These are phyloP conservation scores for Bradysia coprophila DNA, from an alignment of 1,140 invertebrate genomes.

Conservation along the genomic window DNA sequence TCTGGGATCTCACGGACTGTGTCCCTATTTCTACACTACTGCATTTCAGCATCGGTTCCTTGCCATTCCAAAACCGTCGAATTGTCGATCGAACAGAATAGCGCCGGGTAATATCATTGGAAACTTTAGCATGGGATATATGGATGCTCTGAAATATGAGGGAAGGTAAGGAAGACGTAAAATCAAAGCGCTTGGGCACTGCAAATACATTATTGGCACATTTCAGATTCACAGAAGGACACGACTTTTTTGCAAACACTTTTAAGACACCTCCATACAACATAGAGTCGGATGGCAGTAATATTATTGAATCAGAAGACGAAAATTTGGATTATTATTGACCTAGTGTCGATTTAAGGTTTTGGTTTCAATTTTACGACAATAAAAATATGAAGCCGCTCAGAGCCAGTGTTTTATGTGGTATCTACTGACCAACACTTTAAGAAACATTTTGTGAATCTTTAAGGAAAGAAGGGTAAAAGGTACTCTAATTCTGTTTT, in stretches of 20 bases:
- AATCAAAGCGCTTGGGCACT: not conserved
- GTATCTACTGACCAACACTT: too few species aligned
- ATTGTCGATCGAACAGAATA: not conserved
- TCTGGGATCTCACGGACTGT: conserved; percentile 18
- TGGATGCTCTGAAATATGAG: conserved; percentile 1
- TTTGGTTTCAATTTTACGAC: too few species aligned
- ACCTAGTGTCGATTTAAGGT: too few species aligned
- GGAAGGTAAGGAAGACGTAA: not conserved
- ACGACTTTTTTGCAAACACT: not conserved
- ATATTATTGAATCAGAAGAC: too few species aligned
- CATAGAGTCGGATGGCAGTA: too few species aligned
- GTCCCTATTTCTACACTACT: conserved; percentile 18
- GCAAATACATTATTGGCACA: not conserved
- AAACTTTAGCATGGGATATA: conserved; percentile 3
- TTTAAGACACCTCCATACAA: not conserved
- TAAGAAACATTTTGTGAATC: too few species aligned
- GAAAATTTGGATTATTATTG: too few species aligned
- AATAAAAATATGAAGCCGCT: too few species aligned
- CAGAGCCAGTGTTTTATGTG: too few species aligned
- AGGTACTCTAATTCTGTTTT: too few species aligned
- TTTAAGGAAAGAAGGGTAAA: too few species aligned
- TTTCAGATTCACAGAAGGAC: not conserved
- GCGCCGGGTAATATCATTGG: too few species aligned
- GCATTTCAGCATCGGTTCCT: conserved; percentile 19
- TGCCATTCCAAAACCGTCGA: conserved; percentile 5